These are phyloP conservation scores for Meiosimyza platycephala DNA, from an alignment of 2,888 invertebrate genomes.

Conservation along the genomic window DNA sequence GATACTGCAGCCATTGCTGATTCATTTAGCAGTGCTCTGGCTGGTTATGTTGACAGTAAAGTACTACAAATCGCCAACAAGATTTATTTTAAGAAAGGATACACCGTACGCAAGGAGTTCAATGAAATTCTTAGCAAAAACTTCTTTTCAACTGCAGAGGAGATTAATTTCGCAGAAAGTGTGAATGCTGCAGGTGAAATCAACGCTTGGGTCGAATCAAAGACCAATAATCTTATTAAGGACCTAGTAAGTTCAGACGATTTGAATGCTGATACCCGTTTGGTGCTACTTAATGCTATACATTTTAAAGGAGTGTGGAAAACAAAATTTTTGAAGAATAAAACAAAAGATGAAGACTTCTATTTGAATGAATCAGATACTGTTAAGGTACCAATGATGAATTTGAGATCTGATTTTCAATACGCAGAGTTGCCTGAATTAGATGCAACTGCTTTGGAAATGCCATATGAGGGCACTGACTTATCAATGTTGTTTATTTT, in stretches of 20 bases:
- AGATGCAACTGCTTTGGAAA: constrained; percentile 69
- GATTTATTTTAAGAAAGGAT: constrained; percentile 74
- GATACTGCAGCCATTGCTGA: constrained; percentile 52
- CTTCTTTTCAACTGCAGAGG: constrained; percentile 76
- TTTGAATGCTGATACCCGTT: constrained; percentile 70
- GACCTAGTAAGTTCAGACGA: constrained; percentile 74
- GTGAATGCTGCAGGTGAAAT: constrained; percentile 71
- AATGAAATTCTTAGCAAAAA: constrained; percentile 71
- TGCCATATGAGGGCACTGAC: constrained; percentile 78
- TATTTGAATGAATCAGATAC: constrained; percentile 70
- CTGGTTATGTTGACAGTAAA: constrained; percentile 53
- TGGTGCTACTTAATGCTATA: constrained; percentile 85
- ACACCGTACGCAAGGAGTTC: constrained; percentile 70
- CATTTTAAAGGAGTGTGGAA: constrained; percentile 88
- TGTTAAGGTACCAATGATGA: constrained; percentile 77
- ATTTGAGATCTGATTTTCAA: constrained; percentile 59
- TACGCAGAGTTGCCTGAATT: constrained; percentile 52
- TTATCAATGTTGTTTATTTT: constrained; percentile 82
- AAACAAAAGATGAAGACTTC: constrained; percentile 76
- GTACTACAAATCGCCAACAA: constrained; percentile 78
- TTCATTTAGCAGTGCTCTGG: constrained; percentile 55
- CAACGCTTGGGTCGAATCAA: constrained; percentile 83
- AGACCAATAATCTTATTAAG: constrained; percentile 87
- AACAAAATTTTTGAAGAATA: constrained; percentile 71
- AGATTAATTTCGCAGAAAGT: constrained; percentile 72